Evolutionary conservation across 2,888 invertebrate genomes (phyloP).

Genomic region (Pocota personata): DNA sequence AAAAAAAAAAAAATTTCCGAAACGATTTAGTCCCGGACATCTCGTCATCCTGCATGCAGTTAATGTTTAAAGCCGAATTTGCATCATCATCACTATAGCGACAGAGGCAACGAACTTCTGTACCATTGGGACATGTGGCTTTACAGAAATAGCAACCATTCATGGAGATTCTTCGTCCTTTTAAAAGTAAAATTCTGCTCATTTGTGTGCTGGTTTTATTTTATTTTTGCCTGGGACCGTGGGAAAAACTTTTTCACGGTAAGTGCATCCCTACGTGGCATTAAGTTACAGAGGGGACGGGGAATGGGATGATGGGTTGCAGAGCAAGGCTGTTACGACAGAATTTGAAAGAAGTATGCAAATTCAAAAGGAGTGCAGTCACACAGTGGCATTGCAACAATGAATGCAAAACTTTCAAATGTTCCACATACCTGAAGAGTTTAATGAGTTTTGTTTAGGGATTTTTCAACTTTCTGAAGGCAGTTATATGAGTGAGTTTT

Average conservation of each 20-base stretch:
- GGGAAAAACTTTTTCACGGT: conserved; percentile 58
- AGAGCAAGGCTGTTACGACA: background rate
- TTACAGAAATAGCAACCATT: conserved; percentile 46
- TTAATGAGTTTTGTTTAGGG: conserved; percentile 69
- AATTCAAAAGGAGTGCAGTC: conserved; percentile 45
- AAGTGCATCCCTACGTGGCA: conserved; percentile 56
- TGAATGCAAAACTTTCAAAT: conserved; percentile 59
- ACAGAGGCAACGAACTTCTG: conserved; percentile 48
- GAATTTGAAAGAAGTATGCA: conserved; percentile 26
- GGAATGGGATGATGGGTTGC: background rate
- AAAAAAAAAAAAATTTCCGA: conserved; percentile 17
- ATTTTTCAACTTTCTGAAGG: conserved; percentile 45
- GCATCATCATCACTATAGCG: conserved; percentile 25
- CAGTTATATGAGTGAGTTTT: background rate
- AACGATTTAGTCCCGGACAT: conserved; percentile 13
- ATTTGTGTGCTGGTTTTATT: conserved; percentile 26
- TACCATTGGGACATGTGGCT: conserved; percentile 50
- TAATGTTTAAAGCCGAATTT: conserved; percentile 43
- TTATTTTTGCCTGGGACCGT: conserved; percentile 36
- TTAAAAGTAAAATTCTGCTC: conserved; percentile 50
- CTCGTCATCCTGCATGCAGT: conserved; percentile 12
- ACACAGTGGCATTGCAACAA: conserved; percentile 33
- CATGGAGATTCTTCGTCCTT: conserved; percentile 50
- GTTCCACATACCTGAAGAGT: conserved; percentile 47
- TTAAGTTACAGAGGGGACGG: conserved; percentile 27